Conservation (phyloP, 1,140 invertebrate genomes). For the Drosophila eugracilis region DNA sequence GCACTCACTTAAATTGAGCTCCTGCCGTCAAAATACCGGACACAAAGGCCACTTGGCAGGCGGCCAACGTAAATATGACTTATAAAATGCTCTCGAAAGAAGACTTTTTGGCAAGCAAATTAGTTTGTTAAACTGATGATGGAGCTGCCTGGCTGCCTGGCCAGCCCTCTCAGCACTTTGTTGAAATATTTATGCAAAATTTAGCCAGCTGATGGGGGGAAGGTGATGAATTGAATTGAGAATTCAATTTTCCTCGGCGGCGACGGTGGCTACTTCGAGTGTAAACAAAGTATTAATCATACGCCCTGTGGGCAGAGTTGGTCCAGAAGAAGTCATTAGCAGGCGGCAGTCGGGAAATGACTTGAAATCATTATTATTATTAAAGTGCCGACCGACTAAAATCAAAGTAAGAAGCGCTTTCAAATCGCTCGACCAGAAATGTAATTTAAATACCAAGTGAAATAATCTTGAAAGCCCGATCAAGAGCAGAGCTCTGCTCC, state of each 20-base stretch:
- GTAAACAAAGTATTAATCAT: slow-evolving; percentile 49
- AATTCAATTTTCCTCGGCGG: slow-evolving; percentile 37
- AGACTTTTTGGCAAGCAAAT: slow-evolving; percentile 48
- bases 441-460: slow-evolving; percentile 43
- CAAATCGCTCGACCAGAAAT: slow-evolving; percentile 19
- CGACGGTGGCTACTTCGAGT: slow-evolving; percentile 36
- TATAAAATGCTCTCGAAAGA: slow-evolving; percentile 34
- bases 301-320: slow-evolving; percentile 22
- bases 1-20: slow-evolving; percentile 45
- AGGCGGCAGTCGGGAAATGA: slow-evolving; percentile 30
- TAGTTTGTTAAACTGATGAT: slow-evolving; percentile 51
- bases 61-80: slow-evolving; percentile 47
- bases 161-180: slow-evolving; percentile 11
- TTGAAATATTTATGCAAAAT: slow-evolving; percentile 45
- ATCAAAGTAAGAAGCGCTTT: slow-evolving; percentile 19
- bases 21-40: slow-evolving; percentile 33
- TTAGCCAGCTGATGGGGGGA: slow-evolving; percentile 11
- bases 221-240: slow-evolving; percentile 45
- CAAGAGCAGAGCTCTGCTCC: neutral
- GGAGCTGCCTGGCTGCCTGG: slow-evolving; percentile 13
- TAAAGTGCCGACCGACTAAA: slow-evolving; percentile 24
- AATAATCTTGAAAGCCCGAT: slow-evolving; percentile 28
- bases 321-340: slow-evolving; percentile 27
- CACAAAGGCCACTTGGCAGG: slow-evolving; percentile 40
- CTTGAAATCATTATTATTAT: slow-evolving; percentile 49